These are phyloP conservation scores for Pseudoips prasinana DNA, from an alignment of 2,888 invertebrate genomes.

Conservation along the genomic window DNA sequence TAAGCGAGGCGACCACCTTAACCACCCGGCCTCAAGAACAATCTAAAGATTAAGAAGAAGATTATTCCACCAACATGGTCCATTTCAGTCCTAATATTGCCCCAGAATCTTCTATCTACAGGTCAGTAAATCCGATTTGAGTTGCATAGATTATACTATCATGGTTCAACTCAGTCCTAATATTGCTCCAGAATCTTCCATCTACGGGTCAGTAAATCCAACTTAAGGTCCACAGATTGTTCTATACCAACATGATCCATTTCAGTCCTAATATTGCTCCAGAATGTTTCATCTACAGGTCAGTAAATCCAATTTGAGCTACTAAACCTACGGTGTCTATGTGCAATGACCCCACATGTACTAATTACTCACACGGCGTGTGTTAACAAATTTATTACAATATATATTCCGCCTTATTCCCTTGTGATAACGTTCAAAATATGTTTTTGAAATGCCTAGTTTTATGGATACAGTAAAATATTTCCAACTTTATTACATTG, in stretches of 20 bases:
- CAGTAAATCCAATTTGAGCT: constrained; percentile 22
- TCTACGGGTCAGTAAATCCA: constrained; percentile 24
- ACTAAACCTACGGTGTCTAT: constrained; percentile 25
- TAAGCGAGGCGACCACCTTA: no score
- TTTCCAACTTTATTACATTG: constrained; percentile 16
- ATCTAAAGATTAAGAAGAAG: no score
- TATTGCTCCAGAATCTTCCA: constrained; percentile 9
- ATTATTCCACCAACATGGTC: no score
- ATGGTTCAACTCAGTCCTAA: no score
- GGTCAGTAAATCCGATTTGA: constrained; percentile 21
- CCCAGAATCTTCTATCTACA: constrained; percentile 16
- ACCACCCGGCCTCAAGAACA: no score
- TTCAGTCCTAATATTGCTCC: background rate
- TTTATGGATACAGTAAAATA: background rate
- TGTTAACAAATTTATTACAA: no score
- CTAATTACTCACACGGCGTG: constrained; percentile 25
- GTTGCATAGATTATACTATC: background rate
- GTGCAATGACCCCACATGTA: constrained; percentile 35
- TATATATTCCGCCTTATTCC: no score
- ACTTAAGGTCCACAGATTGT: constrained; percentile 2
- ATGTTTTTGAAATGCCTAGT: no score
- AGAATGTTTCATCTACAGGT: constrained; percentile 15
- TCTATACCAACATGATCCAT: no score
- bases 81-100: no score
- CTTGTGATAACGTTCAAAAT: no score